Evolutionary conservation across 2,113 vertebrate species (phyloP).

Genomic region (Burhinus bistriatus): DNA sequence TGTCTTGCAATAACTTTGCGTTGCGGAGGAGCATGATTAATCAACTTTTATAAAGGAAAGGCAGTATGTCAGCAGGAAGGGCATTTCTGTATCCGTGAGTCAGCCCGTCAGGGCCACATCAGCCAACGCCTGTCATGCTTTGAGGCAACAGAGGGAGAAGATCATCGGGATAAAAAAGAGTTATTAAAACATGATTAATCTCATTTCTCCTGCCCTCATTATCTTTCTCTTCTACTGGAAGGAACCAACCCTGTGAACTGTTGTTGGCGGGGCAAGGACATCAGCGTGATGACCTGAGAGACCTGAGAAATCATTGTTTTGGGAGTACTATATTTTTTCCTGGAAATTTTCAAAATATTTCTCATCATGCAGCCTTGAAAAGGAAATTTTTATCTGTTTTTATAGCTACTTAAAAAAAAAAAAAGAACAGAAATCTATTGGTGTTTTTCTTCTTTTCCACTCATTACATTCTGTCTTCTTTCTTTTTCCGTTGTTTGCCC

Average conservation of each 20-base stretch:
- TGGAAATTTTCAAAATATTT: not conserved
- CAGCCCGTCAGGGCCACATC: not conserved
- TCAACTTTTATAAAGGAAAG: not conserved
- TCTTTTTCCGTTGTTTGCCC: not conserved
- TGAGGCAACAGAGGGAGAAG: not conserved
- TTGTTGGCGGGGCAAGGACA: not conserved
- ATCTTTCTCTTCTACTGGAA: not conserved
- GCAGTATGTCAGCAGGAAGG: constrained; percentile 2
- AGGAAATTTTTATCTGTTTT: not conserved
- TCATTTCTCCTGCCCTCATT: not conserved
- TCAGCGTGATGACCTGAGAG: accelerated
- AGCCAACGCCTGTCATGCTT: not conserved
- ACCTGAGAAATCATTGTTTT: not conserved
- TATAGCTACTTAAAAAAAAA: not conserved
- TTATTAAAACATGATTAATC: not conserved
- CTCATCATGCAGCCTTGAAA: not conserved
- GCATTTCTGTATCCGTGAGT: not conserved
- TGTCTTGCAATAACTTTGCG: not conserved
- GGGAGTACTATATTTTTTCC: not conserved
- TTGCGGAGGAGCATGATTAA: not conserved
- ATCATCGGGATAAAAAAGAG: not conserved
- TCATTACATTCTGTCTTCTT: not conserved
- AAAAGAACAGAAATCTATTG: not conserved
- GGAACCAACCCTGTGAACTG: not conserved
- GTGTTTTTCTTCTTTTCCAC: not conserved